Evolutionary conservation across 2,888 invertebrate species (phyloP), one percentile per base, ranked within the genome.

Genomic region (Dasypolia templi): DNA sequence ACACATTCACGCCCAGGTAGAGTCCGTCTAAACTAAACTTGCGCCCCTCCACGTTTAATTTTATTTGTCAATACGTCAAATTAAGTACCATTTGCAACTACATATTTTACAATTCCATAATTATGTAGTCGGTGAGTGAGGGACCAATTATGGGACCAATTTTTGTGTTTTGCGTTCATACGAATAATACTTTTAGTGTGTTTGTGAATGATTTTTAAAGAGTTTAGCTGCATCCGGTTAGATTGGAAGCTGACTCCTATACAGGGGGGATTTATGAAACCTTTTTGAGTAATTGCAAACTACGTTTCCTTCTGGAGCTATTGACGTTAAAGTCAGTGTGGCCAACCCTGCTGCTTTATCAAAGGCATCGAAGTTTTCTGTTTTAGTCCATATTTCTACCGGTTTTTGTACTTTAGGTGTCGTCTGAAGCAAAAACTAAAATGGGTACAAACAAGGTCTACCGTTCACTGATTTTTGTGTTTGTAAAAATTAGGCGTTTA

Each of bases 21-120:
- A 22, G 7, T 39, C 0, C 11, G 0, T 3, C 17, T 39, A 0
- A 22, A 26, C 46, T 66, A 26, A 68, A 11, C 9, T 17, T 4
- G 19, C 11, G 26, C 26, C 26, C 42, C 4, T 69, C 9, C 17
- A 46, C 0, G 9, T 35, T 2, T 11, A 32, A 26, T 35, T 3
- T 19, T 56, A 19, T 44, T 29, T 14, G 14, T 63, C 29, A 19
- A 19, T 19, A 44, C 66, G 5, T 0, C 17, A 35, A 35, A n/a
- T 44, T 64, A 62, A 64, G 29, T 67, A 32, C 7, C 3, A 32
- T 32, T 42, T 7, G 44, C 22, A 44, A 44, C 0, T 22, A n/a
- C n/a, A n/a, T n/a, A 63, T 44, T 63, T 44, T 29, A 63, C 29
- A 63, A 44, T 63, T 63, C 4, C 44, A 42, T 42, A 61, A 62